These are phyloP conservation scores for Metridium senile DNA, from an alignment of 92 coral and sea anemone species.

Conservation along the genomic window DNA sequence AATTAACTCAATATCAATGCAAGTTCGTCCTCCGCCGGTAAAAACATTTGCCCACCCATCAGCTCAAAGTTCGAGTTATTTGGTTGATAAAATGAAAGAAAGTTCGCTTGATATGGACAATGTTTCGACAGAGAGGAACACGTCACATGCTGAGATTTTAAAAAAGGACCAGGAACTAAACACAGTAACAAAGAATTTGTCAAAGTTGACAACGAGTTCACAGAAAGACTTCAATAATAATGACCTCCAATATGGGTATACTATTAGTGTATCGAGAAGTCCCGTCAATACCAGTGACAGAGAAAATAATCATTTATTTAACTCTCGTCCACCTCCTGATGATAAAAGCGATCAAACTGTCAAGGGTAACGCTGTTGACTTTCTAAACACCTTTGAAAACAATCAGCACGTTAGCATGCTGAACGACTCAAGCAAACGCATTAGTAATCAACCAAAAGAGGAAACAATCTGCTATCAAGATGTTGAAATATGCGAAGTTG, in stretches of 20 bases:
- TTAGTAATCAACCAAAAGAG: neutral
- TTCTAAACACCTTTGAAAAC: constrained; percentile 36
- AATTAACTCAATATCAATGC: constrained; percentile 29
- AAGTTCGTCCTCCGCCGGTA: constrained; percentile 18
- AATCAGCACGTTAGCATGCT: neutral
- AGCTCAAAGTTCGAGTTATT: constrained; percentile 8
- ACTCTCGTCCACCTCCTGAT: neutral
- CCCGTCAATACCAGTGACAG: neutral
- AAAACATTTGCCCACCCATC: neutral
- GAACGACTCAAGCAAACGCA: neutral
- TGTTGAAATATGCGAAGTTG: constrained; percentile 6
- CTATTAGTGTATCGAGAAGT: constrained; percentile 29
- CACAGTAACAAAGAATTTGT: neutral
- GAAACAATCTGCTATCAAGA: constrained; percentile 22
- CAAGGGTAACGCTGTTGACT: neutral
- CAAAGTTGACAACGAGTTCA: constrained; percentile 8
- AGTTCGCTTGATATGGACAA: neutral
- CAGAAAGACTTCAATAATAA: neutral
- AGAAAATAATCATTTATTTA: neutral
- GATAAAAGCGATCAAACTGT: constrained; percentile 3
- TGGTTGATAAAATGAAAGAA: constrained; percentile 18
- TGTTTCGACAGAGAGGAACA: neutral
- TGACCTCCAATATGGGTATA: constrained; percentile 24
- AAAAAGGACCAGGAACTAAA: constrained; percentile 3
- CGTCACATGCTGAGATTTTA: neutral